Evolutionary conservation across 2,113 vertebrate genomes (phyloP).

Genomic region (Lagopus muta): DNA sequence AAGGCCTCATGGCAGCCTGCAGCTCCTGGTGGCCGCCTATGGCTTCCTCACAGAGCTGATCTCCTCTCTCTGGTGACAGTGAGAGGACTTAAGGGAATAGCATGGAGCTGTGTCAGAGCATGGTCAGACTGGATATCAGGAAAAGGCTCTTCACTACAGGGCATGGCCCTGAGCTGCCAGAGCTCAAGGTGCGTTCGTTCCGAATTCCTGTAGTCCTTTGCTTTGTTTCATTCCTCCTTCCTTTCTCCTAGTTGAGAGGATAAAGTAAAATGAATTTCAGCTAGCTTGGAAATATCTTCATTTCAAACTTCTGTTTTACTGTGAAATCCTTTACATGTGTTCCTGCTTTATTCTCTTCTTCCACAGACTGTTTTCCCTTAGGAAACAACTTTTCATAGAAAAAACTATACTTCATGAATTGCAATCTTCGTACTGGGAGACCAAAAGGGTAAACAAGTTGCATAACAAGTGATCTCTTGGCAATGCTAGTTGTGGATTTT

Average conservation of each 20-base stretch:
- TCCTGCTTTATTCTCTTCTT: constrained; percentile 10
- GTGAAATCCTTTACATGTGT: constrained; percentile 28
- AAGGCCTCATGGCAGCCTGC: not conserved
- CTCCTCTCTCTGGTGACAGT: not conserved
- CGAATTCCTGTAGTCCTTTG: not conserved
- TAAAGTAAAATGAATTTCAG: not conserved
- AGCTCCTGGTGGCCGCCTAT: no score
- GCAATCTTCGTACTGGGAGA: constrained; percentile 43
- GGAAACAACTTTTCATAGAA: constrained; percentile 42
- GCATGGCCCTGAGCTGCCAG: not conserved
- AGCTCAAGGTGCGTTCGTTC: not conserved
- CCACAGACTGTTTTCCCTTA: constrained; percentile 19
- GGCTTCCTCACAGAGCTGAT: not conserved
- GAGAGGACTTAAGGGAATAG: not conserved
- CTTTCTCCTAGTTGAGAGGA: not conserved
- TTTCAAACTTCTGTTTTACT: not conserved
- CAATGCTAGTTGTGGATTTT: constrained; percentile 39
- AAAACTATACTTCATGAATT: constrained; percentile 17
- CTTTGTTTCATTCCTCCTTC: not conserved
- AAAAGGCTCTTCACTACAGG: not conserved
- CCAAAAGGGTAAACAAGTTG: constrained; percentile 60
- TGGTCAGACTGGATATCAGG: not conserved
- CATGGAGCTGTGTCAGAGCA: not conserved
- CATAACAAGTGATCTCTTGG: constrained; percentile 57
- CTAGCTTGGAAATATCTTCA: not conserved